phyloP scores from a whole-genome alignment of 1,140 invertebrate species.

The Melanaphis sacchari region DNA sequence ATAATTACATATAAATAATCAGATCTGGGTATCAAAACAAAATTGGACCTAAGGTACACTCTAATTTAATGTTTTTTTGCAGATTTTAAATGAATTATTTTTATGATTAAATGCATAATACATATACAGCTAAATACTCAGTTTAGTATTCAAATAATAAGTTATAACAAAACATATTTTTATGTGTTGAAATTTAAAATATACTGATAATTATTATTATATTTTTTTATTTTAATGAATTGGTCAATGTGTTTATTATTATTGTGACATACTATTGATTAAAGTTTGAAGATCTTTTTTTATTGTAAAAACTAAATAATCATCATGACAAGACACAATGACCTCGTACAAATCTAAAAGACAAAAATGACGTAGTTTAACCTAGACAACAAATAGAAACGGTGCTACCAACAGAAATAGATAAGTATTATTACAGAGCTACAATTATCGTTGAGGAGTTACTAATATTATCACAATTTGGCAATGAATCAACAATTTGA shows the following conservation, averaged over 20 bases:
- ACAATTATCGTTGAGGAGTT: not conserved
- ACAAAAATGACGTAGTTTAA: constrained; percentile 12
- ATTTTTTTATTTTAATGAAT: not conserved
- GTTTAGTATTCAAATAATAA: not conserved
- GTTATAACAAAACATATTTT: not conserved
- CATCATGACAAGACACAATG: not conserved
- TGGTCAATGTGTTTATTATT: not conserved
- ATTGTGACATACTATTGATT: not conserved
- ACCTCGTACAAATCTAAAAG: constrained; percentile 23
- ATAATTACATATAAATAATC: not conserved
- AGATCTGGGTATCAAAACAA: not conserved
- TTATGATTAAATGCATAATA: not conserved
- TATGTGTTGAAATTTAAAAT: not conserved
- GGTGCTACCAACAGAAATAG: constrained; percentile 18
- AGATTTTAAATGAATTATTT: not conserved
- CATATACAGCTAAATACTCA: not conserved
- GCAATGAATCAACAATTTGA: not conserved
- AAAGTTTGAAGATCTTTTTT: constrained; percentile 29
- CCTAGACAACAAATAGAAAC: constrained; percentile 26
- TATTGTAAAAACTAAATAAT: not conserved
- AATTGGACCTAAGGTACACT: not conserved
- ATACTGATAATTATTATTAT: not conserved
- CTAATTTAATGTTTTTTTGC: not conserved
- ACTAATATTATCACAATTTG: constrained; percentile 1
- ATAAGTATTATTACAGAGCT: not conserved